Conservation (phyloP, 2,888 invertebrate genomes). For the Dicyrtomina minuta region DNA sequence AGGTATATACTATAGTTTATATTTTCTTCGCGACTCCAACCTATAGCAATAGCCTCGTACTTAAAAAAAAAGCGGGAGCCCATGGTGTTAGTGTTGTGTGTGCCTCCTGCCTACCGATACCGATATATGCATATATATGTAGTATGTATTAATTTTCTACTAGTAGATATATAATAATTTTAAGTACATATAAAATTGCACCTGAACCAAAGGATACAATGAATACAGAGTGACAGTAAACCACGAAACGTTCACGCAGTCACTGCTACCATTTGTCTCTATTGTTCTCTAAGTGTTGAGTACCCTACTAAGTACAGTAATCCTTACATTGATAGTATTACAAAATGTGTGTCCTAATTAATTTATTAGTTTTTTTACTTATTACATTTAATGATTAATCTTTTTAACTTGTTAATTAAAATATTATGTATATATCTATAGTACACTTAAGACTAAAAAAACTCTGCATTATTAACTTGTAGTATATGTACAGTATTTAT, state of each 20-base stretch:
- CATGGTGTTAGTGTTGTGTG: no score
- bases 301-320: slow-evolving; percentile 1
- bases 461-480: neutral
- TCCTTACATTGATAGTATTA: neutral
- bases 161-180: neutral
- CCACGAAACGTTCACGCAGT: neutral
- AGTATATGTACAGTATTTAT: slow-evolving; percentile 1
- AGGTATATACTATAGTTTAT: neutral
- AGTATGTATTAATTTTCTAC: neutral
- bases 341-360: no score
- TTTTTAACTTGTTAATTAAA: neutral
- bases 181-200: slow-evolving; percentile 27
- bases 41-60: no score
- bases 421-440: neutral
- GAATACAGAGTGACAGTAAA: neutral
- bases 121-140: neutral
- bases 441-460: slow-evolving; percentile 1
- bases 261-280: neutral
- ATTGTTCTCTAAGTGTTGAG: no score
- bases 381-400: neutral
- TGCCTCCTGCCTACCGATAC: neutral
- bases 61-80: no score
- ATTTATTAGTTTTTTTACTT: no score
- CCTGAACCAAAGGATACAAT: slow-evolving; percentile 22
- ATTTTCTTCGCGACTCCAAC: no score